Conservation (phyloP, 2,797 vertebrate genomes). For the Chloroceryle inda region DNA sequence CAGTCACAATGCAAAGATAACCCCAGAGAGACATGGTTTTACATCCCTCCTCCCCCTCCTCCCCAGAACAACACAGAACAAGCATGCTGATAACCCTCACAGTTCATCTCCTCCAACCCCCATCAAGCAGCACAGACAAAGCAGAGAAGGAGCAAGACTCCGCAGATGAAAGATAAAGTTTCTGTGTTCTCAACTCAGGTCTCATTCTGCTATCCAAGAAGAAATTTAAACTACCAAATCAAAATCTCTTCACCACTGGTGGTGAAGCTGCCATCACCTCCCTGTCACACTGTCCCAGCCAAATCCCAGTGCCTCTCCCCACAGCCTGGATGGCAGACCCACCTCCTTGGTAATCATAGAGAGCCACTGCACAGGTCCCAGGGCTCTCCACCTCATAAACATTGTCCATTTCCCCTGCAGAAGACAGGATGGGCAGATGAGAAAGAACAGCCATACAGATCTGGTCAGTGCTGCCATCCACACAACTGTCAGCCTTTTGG, state of each 20-base stretch:
- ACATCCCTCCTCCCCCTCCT: not conserved
- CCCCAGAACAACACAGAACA: not conserved
- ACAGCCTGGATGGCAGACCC: not conserved
- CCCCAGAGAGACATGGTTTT: not conserved
- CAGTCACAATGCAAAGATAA: not conserved
- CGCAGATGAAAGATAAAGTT: not conserved
- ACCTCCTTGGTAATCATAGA: constrained; percentile 97
- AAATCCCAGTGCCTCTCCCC: not conserved
- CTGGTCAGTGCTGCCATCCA: not conserved
- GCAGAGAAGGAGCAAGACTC: not conserved
- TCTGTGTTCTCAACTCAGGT: not conserved
- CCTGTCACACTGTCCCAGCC: accelerated
- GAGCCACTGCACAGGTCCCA: constrained; percentile 82
- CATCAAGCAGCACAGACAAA: not conserved
- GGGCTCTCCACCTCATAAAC: not conserved
- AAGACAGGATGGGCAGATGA: not conserved
- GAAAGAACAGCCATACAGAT: not conserved
- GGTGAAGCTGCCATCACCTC: not conserved
- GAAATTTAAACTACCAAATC: not conserved
- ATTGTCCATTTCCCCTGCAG: not conserved
- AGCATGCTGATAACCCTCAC: not conserved
- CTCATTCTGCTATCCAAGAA: not conserved
- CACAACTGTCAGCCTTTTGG: not conserved
- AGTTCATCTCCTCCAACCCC: not conserved
- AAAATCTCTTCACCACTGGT: not conserved